These are phyloP conservation scores for Trachymyrmex cornetzi DNA, from an alignment of 1,140 invertebrate genomes.

Conservation along the genomic window DNA sequence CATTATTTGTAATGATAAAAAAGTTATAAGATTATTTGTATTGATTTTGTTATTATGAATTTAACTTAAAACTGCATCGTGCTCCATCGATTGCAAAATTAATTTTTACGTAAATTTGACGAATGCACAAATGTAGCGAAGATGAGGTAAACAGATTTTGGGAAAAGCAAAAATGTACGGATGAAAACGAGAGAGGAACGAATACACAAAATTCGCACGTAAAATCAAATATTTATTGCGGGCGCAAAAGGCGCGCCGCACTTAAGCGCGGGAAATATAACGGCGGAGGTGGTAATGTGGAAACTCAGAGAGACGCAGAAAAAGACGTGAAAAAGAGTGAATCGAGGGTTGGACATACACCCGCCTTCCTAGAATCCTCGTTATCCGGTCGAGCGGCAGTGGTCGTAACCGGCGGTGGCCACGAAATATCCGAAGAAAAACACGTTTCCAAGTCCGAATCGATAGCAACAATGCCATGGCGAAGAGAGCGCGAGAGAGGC, in stretches of 20 bases:
- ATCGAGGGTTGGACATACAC: slow-evolving; percentile 47
- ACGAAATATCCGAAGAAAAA: slow-evolving; percentile 83
- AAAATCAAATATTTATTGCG: slow-evolving; percentile 60
- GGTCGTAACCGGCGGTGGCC: slow-evolving; percentile 66
- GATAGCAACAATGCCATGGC: slow-evolving; percentile 83
- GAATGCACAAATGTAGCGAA: neutral
- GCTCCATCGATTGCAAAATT: slow-evolving; percentile 1
- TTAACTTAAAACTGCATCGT: neutral
- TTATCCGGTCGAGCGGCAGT: slow-evolving; percentile 70
- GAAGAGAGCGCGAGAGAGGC: slow-evolving; percentile 81
- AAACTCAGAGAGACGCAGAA: slow-evolving; percentile 26
- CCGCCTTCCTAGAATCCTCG: slow-evolving; percentile 71
- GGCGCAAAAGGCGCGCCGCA: slow-evolving; percentile 13
- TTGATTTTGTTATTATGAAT: neutral
- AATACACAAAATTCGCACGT: slow-evolving; percentile 23
- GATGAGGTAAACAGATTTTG: slow-evolving; percentile 2
- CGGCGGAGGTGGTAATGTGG: slow-evolving; percentile 37
- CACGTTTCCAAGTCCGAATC: slow-evolving; percentile 81
- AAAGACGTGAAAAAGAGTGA: slow-evolving; percentile 47
- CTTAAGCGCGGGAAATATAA: slow-evolving; percentile 51
- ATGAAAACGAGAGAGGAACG: neutral
- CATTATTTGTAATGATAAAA: neutral
- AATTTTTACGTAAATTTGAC: slow-evolving; percentile 14
- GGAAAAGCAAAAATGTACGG: neutral
- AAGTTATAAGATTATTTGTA: neutral